A percentile compares a stretch with the other conserved stretches of the same genome.
These are phyloP conservation scores for Ia io DNA, from an alignment of 2,113 vertebrate species.

Conservation along the genomic window DNA sequence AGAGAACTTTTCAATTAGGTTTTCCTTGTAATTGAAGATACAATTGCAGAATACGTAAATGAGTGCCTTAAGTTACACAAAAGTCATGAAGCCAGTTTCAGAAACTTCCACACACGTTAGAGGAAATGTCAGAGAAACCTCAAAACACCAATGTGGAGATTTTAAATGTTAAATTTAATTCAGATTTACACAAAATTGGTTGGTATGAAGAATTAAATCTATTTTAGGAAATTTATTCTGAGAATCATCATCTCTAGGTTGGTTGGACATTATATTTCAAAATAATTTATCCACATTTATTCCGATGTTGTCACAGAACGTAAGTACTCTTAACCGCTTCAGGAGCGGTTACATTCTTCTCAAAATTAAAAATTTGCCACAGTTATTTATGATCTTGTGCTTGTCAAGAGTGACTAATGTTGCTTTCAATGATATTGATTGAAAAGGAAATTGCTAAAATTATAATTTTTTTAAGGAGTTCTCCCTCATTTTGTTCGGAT, in stretches of 20 bases:
- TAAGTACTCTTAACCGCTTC: not conserved
- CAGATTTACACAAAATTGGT: not conserved
- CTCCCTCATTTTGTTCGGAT: no score
- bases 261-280: conserved; percentile 23
- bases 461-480: not conserved
- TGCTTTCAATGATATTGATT: not conserved
- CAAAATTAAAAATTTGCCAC: not conserved
- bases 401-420: not conserved
- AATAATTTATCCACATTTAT: not conserved
- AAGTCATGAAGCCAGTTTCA: not conserved
- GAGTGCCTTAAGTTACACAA: not conserved
- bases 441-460: not conserved
- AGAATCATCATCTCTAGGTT: not conserved
- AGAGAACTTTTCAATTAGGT: conserved; percentile 11
- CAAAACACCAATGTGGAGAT: not conserved
- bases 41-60: not conserved
- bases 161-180: not conserved
- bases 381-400: not conserved
- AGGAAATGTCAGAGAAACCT: not conserved
- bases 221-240: conserved; percentile 4
- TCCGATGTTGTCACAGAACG: not conserved
- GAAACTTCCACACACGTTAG: not conserved
- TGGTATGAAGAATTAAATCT: not conserved
- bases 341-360: not conserved
- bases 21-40: not conserved